Base-by-base conservation (phyloP, 2,888 invertebrate genomes). In the Omphaloscelis lunosa region DNA sequence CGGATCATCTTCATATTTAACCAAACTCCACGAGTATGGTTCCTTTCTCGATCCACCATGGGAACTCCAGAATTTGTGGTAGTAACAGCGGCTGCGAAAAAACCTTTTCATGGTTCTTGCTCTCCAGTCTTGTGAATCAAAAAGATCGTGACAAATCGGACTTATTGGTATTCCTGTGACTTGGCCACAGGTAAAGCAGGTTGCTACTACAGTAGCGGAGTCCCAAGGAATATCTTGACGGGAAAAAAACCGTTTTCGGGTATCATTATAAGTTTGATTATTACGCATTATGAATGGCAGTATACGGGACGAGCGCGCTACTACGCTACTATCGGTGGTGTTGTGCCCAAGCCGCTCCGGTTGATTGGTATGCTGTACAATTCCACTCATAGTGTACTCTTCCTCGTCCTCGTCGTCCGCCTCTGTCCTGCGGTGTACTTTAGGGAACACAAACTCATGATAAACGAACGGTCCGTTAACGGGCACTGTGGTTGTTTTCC, bases 51-150 rank as follows among this genome's bases (percentile, higher is more conserved):
- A 11, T 41, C 15, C 15, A 15, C 15, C 45, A 0, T 0, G 5
- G 45, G 4, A 5, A 45, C 0, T 4, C 45, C 45, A 15, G 5
- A 0, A 4, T 2, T 15, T 0, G 45, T 45, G 0, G 45, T 5
- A 15, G 45, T 45, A 15, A 45, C 80, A 75, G 6, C 0, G 3
- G 17, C 23, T 48, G 17, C 70, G 82, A n/a, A 58, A 82, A 29
- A 20, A 82, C 23, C 71, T 77, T 48, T 17, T 15, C 15, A 58
- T 1, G 15, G 72, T 59, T 12, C 23, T 59, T 23, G 2, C 39
- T 59, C 27, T 77, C 71, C 82, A 59, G 29, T 77, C 59, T 39
- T 82, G 15, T 15, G 72, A 72, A 6, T 71, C 29, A 63, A 81
- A 81, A 20, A 66, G 12, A 29, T 62, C 29, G 61, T 82, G 71